Conservation (phyloP, 1,140 invertebrate species). For the Oppia nitens region DNA sequence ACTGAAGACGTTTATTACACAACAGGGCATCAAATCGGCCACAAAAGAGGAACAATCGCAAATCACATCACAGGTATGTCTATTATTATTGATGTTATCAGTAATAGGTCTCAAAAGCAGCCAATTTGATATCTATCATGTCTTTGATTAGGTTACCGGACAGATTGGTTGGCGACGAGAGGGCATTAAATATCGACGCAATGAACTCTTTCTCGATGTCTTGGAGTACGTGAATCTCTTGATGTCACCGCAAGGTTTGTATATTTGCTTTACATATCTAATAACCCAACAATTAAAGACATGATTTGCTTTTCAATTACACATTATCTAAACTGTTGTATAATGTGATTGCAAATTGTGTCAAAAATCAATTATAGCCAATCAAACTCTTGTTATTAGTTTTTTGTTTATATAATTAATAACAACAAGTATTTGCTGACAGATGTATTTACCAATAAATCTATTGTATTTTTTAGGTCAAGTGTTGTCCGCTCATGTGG, state of each 20-base stretch:
- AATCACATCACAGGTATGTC: conserved; percentile 77
- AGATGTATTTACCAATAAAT: not conserved
- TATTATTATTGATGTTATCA: too few relatives aligned
- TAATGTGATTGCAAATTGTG: not conserved
- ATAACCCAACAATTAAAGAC: not conserved
- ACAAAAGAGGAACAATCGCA: conserved; percentile 99
- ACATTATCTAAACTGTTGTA: not conserved
- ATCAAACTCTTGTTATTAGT: not conserved
- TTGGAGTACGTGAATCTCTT: conserved; percentile 96
- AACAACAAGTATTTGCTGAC: not conserved
- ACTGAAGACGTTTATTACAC: conserved; percentile 97
- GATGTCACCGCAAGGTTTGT: conserved; percentile 91
- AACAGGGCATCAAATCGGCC: conserved; percentile 95
- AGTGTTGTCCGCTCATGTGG: conserved; percentile 95
- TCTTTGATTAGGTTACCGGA: conserved; percentile 38
- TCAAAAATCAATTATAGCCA: not conserved
- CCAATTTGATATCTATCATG: too few relatives aligned
- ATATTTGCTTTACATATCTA: not conserved
- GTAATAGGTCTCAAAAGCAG: too few relatives aligned
- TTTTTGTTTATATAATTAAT: not conserved
- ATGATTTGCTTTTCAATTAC: conserved; percentile 5
- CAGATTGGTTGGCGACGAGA: conserved; percentile 95
- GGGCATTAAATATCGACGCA: conserved; percentile 96
- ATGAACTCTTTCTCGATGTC: conserved; percentile 97
- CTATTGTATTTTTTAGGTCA: conserved; percentile 47